A percentile compares a stretch with the other conserved stretches of the same genome.
Conservation (phyloP, 92 coral and sea anemone species). For the Zoanthus solanderi region DNA sequence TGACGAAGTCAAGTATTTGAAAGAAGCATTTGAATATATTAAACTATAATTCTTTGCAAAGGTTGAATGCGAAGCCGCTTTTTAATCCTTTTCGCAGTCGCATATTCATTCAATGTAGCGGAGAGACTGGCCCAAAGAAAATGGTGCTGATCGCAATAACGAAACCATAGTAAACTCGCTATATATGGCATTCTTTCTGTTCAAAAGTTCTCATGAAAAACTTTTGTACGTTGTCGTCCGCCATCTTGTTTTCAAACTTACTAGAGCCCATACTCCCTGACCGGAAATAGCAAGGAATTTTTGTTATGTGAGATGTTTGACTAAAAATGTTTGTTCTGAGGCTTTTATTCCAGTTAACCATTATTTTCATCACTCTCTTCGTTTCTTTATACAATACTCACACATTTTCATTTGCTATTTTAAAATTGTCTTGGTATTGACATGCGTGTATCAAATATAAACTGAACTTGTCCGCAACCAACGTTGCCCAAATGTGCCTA, state of each 20-base stretch:
- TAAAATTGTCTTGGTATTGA: too few relatives aligned
- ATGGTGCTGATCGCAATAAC: not conserved
- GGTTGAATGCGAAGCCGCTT: slow-evolving; percentile 14
- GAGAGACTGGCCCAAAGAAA: not conserved
- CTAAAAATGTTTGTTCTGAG: too few relatives aligned
- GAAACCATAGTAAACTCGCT: not conserved
- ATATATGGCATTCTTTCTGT: slow-evolving; percentile 7
- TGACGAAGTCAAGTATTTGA: slow-evolving; percentile 13
- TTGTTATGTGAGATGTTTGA: too few relatives aligned
- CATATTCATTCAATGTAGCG: not conserved
- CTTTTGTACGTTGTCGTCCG: not conserved
- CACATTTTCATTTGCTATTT: too few relatives aligned
- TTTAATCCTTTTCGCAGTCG: not conserved
- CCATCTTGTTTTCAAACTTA: slow-evolving; percentile 23
- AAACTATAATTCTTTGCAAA: not conserved
- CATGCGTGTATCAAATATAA: too few relatives aligned
- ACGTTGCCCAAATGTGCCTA: too few relatives aligned
- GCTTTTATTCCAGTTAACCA: too few relatives aligned
- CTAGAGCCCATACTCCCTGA: slow-evolving; percentile 25
- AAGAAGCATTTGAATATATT: slow-evolving; percentile 31
- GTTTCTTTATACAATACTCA: too few relatives aligned
- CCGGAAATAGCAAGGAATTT: not conserved
- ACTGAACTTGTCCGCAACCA: too few relatives aligned
- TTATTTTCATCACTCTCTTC: too few relatives aligned
- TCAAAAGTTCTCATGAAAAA: not conserved